Conservation (phyloP, 37 sponge, comb jelly and placozoan genomes). For the Mnemiopsis leidyi region DNA sequence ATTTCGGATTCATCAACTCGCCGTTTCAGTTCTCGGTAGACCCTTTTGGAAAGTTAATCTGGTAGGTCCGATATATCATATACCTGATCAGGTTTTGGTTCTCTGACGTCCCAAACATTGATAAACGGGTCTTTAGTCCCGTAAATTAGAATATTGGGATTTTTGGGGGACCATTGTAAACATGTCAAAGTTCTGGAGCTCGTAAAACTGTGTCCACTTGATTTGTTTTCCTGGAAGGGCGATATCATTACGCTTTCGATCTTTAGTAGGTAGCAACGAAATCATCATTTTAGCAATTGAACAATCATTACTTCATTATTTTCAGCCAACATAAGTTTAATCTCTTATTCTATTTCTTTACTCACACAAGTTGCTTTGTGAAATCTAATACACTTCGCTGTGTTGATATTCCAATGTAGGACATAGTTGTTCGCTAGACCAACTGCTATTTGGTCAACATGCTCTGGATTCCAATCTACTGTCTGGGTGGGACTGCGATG, state of each 20-base stretch:
- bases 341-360: background rate
- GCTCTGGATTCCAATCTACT: conserved; percentile 58
- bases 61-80: too few relatives aligned
- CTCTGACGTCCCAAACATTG: conserved; percentile 54
- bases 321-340: background rate
- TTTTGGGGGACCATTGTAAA: conserved; percentile 7
- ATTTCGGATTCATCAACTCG: too few relatives aligned
- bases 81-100: background rate
- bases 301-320: background rate
- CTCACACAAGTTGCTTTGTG: conserved; percentile 11
- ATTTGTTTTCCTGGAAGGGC: background rate
- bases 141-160: conserved; percentile 12
- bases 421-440: conserved; percentile 38
- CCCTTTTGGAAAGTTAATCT: too few relatives aligned
- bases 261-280: background rate
- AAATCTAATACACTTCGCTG: conserved; percentile 35
- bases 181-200: conserved; percentile 13
- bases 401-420: conserved; percentile 33
- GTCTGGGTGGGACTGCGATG: conserved; percentile 5
- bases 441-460: conserved; percentile 16
- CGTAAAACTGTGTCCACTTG: background rate
- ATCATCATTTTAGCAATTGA: too few relatives aligned
- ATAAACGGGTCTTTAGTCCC: conserved; percentile 44
- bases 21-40: background rate
- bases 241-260: background rate